phyloP scores from a whole-genome alignment of 2,888 invertebrate genomes.

The Tipula confusa region DNA sequence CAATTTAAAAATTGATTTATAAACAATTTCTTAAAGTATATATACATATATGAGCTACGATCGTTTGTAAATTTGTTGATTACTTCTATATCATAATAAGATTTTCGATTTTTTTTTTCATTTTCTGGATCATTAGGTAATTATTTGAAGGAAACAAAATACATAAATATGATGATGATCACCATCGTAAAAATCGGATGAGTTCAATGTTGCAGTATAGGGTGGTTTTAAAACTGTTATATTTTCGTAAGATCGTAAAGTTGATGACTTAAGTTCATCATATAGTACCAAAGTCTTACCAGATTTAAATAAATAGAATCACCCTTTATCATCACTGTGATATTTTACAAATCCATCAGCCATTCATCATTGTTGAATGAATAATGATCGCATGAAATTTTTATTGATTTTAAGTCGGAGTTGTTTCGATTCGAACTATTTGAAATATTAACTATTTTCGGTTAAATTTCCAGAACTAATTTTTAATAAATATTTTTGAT shows the following conservation, averaged over 20 bases:
- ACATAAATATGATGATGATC: not conserved
- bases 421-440: not conserved
- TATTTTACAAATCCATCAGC: not conserved
- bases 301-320: no score
- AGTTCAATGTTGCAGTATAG: not conserved
- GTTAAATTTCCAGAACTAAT: not conserved
- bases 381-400: not conserved
- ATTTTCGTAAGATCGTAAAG: no score
- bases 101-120: not conserved
- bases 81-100: not conserved
- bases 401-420: not conserved
- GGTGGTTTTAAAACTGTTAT: not conserved
- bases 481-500: slow-evolving; percentile 3
- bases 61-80: not conserved
- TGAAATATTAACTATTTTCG: not conserved
- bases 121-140: slow-evolving; percentile 9
- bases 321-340: not conserved
- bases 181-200: not conserved
- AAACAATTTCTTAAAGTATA: not conserved
- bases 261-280: no score
- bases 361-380: not conserved
- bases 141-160: not conserved
- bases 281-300: no score
- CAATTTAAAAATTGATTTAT: slow-evolving; percentile 29
- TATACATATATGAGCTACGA: not conserved